These are phyloP conservation scores for Hyperoplus immaculatus DNA, from an alignment of 2,797 vertebrate species.

Conservation along the genomic window DNA sequence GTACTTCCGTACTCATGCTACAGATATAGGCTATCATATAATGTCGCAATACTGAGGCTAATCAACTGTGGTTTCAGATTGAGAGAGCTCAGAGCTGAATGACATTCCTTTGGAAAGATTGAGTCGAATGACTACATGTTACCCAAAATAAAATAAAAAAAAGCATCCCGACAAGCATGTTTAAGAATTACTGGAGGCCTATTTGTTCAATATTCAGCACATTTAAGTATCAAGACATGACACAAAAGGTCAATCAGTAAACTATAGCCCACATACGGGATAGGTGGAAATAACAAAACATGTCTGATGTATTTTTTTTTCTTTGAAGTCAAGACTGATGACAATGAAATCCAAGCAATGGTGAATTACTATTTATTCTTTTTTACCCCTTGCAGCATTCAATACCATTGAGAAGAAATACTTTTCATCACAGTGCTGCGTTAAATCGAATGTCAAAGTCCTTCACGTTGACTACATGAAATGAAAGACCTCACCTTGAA, in stretches of 20 bases:
- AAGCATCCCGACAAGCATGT: slow-evolving; percentile 80
- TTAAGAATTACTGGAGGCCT: slow-evolving; percentile 76
- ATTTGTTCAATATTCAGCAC: slow-evolving; percentile 78
- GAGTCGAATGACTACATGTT: slow-evolving; percentile 68
- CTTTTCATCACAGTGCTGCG: slow-evolving; percentile 77
- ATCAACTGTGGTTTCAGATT: slow-evolving; percentile 78
- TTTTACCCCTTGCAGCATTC: slow-evolving; percentile 7
- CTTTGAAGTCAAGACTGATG: slow-evolving; percentile 63
- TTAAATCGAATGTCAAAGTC: slow-evolving; percentile 68
- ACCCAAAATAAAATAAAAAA: slow-evolving; percentile 70
- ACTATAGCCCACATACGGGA: slow-evolving; percentile 72
- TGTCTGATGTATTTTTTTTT: slow-evolving; percentile 49
- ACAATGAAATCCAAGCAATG: slow-evolving; percentile 71
- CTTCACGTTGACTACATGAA: slow-evolving; percentile 76
- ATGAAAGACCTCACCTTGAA: slow-evolving; percentile 65
- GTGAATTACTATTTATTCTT: background rate
- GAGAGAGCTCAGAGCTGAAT: slow-evolving; percentile 78
- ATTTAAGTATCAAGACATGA: slow-evolving; percentile 78
- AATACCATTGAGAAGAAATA: slow-evolving; percentile 74
- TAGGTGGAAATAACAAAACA: slow-evolving; percentile 61
- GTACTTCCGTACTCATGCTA: slow-evolving; percentile 86
- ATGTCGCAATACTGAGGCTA: slow-evolving; percentile 80
- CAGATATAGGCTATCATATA: slow-evolving; percentile 86
- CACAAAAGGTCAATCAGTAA: slow-evolving; percentile 77
- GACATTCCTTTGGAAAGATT: slow-evolving; percentile 82